A percentile compares a stretch with the other conserved stretches of the same genome.
These are phyloP conservation scores for Ametastegia equiseti DNA, from an alignment of 2,888 invertebrate species.

Conservation along the genomic window DNA sequence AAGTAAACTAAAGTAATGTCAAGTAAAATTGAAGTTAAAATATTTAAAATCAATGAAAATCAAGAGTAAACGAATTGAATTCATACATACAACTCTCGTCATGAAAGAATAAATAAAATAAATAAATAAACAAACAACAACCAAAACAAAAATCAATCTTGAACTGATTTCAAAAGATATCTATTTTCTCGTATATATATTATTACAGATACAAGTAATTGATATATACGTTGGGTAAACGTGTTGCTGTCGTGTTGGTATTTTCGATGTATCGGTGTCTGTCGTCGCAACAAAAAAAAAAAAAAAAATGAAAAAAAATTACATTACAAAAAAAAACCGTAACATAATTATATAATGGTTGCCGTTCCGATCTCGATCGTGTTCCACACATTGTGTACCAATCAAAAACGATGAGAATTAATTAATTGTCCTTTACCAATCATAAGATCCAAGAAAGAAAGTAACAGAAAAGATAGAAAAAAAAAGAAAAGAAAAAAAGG, in stretches of 20 bases:
- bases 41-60: neutral
- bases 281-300: conserved; percentile 51
- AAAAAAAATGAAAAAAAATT: neutral
- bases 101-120: neutral
- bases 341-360: neutral
- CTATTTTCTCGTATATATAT: conserved; percentile 56
- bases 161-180: conserved; percentile 39
- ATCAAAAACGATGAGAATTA: conserved; percentile 25
- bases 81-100: too few relatives aligned
- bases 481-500: neutral
- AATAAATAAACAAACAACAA: conserved; percentile 7
- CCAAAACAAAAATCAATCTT: conserved; percentile 20
- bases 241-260: conserved; percentile 68
- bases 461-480: neutral
- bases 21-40: too few relatives aligned
- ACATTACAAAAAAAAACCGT: neutral
- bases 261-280: conserved; percentile 64
- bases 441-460: conserved; percentile 12
- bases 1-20: too few relatives aligned
- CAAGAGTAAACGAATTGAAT: too few relatives aligned
- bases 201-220: conserved; percentile 57
- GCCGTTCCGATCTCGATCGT: conserved; percentile 33
- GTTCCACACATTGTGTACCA: conserved; percentile 43
- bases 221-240: conserved; percentile 64
- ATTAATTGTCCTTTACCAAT: conserved; percentile 7